phyloP scores from a whole-genome alignment of 2,113 vertebrate species.

The Gavialis gangeticus region DNA sequence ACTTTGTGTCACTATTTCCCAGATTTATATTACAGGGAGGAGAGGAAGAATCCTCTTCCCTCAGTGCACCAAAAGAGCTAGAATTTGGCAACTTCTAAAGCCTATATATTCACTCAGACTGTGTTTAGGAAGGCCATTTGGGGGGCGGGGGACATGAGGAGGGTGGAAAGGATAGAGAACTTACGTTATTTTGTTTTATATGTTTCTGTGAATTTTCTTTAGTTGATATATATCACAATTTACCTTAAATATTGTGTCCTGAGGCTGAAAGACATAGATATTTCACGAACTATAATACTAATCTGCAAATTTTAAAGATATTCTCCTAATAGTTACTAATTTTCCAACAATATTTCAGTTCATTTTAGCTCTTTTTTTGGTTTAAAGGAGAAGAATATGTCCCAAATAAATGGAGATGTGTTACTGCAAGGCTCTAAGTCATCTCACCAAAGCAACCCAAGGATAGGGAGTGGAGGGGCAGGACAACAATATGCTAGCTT shows the following conservation, averaged over 20 bases:
- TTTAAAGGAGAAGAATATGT: background rate
- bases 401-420: slow-evolving; percentile 12
- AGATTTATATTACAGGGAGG: background rate
- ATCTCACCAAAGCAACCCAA: background rate
- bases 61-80: background rate
- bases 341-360: background rate
- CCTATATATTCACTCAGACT: background rate
- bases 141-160: background rate
- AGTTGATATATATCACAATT: background rate
- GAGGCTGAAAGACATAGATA: background rate
- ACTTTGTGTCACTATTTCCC: background rate
- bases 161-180: background rate
- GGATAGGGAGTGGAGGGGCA: background rate
- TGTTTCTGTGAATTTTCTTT: accelerated
- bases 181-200: accelerated
- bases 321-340: background rate
- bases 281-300: background rate
- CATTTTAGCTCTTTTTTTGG: background rate
- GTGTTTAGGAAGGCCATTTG: background rate
- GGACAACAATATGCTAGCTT: background rate
- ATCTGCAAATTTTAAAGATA: background rate
- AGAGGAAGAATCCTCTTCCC: background rate
- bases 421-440: background rate
- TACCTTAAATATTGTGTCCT: background rate
- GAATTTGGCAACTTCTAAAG: background rate